Evolutionary conservation across 2,888 invertebrate species (phyloP).

Genomic region (Aquatica leii): DNA sequence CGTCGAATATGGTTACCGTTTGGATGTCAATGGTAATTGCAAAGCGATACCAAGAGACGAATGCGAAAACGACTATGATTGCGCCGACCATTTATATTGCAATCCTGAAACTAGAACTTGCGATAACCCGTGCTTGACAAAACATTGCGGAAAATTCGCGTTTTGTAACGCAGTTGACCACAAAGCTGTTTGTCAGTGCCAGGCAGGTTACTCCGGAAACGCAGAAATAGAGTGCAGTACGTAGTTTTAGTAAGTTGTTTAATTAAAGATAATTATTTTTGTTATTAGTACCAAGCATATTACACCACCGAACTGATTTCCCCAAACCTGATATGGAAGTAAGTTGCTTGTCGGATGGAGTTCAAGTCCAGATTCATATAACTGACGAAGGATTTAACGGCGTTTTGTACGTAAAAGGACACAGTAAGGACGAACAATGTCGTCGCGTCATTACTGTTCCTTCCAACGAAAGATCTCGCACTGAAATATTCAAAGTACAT

Average conservation of each 20-base stretch:
- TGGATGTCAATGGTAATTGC: conserved; percentile 70
- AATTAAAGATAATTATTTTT: conserved; percentile 5
- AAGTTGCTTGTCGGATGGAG: conserved; percentile 90
- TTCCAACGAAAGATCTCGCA: conserved; percentile 69
- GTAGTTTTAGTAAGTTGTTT: conserved; percentile 48
- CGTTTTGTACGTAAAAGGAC: conserved; percentile 91
- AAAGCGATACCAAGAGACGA: conserved; percentile 63
- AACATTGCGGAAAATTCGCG: conserved; percentile 79
- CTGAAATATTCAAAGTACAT: conserved; percentile 76
- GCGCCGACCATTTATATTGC: conserved; percentile 80
- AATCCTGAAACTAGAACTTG: conserved; percentile 75
- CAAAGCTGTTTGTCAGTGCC: conserved; percentile 79
- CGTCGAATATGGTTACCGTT: conserved; percentile 70
- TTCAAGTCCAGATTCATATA: conserved; percentile 83
- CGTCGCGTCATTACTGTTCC: conserved; percentile 81
- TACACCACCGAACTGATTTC: conserved; percentile 72
- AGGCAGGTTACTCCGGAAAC: conserved; percentile 78
- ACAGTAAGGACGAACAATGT: conserved; percentile 92
- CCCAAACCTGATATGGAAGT: conserved; percentile 87
- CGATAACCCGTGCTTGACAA: conserved; percentile 79
- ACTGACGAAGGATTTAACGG: conserved; percentile 84
- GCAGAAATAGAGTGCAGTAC: conserved; percentile 77
- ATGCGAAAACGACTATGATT: conserved; percentile 77
- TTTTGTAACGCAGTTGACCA: conserved; percentile 81
- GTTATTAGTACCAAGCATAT: background rate